phyloP scores from a whole-genome alignment of 2,888 invertebrate species.

The Scotopteryx bipunctaria region DNA sequence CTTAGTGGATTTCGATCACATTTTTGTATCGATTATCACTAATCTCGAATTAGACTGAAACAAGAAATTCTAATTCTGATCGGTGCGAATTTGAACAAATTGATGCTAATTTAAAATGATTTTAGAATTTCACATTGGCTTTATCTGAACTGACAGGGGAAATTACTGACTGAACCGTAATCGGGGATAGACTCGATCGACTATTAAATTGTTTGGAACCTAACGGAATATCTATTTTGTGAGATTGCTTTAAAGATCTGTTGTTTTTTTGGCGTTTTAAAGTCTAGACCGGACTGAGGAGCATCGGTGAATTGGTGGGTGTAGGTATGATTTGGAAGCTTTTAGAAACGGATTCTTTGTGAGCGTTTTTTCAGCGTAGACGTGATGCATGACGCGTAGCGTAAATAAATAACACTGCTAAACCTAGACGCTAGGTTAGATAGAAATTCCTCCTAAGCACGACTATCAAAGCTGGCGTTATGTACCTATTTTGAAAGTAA shows the following conservation, averaged over 20 bases:
- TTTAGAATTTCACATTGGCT: constrained; percentile 48
- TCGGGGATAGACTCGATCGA: constrained; percentile 22
- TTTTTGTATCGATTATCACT: constrained; percentile 6
- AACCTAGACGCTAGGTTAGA: no score
- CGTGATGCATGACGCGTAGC: no score
- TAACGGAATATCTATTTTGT: constrained; percentile 31
- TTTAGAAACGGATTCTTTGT: no score
- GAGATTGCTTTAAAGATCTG: constrained; percentile 17
- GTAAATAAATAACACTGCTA: no score
- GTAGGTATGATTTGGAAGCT: no score
- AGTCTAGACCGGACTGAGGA: constrained; percentile 21
- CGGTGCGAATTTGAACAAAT: constrained; percentile 38
- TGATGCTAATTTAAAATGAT: constrained; percentile 55
- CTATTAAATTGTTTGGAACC: constrained; percentile 24
- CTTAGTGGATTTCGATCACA: neutral
- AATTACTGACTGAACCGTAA: constrained; percentile 41
- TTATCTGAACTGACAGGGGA: constrained; percentile 50
- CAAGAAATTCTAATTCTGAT: constrained; percentile 41
- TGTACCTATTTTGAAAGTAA: no score
- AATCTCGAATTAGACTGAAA: constrained; percentile 21
- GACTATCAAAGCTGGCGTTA: no score
- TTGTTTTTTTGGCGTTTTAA: neutral
- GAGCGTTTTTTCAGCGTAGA: no score
- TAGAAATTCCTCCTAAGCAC: no score
- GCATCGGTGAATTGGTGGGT: no score